Percentiles rank a stretch among this genome's conserved stretches.
phyloP scores from a whole-genome alignment of 2,888 invertebrate genomes.

The Dryobotodes eremita region DNA sequence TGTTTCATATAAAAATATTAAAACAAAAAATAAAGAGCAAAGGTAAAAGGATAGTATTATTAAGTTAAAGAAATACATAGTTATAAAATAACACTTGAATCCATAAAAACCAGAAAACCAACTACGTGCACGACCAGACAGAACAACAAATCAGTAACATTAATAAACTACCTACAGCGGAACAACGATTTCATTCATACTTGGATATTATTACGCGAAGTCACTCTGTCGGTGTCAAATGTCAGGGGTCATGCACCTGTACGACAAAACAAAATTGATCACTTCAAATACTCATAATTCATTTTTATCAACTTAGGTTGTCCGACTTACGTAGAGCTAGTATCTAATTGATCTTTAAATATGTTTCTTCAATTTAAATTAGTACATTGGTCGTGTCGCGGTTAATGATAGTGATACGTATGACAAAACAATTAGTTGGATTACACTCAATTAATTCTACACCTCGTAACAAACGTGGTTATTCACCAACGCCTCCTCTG shows the following conservation, averaged over 20 bases:
- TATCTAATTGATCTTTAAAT: constrained; percentile 33
- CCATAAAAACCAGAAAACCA: constrained; percentile 38
- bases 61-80: constrained; percentile 4
- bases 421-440: constrained; percentile 43
- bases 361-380: constrained; percentile 26
- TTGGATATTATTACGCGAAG: constrained; percentile 46
- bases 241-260: constrained; percentile 72
- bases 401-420: constrained; percentile 29
- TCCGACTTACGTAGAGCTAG: constrained; percentile 8
- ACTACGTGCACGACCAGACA: constrained; percentile 31
- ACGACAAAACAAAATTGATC: constrained; percentile 52
- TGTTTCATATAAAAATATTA: constrained; percentile 11
- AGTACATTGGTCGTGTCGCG: constrained; percentile 22
- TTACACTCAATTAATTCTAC: constrained; percentile 42
- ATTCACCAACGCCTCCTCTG: constrained; percentile 38
- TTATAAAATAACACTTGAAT: constrained; percentile 35
- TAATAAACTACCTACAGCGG: constrained; percentile 27
- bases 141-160: constrained; percentile 49
- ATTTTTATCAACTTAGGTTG: constrained; percentile 35
- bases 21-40: constrained; percentile 38
- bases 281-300: constrained; percentile 35
- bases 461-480: constrained; percentile 39
- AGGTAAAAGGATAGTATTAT: constrained; percentile 24
- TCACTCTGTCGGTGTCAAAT: constrained; percentile 69
- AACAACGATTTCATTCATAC: constrained; percentile 60